Evolutionary conservation across 2,113 vertebrate genomes (phyloP).

Genomic region (Grammomys surdaster): DNA sequence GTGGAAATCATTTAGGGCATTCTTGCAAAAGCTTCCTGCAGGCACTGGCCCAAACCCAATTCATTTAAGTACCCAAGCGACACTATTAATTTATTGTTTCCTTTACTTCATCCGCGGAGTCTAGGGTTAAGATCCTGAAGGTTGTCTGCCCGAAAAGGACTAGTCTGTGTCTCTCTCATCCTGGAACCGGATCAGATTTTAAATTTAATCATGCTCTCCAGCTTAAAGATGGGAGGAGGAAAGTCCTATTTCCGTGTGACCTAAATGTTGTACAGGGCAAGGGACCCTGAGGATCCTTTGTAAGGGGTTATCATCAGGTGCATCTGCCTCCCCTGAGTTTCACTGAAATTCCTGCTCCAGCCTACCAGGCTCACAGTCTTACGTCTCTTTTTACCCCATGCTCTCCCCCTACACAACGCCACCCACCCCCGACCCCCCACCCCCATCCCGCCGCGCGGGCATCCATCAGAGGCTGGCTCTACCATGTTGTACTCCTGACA

Average conservation of each 20-base stretch:
- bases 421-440: no score
- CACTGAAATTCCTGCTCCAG: neutral
- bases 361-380: no score
- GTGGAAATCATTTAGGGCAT: slow-evolving; percentile 53
- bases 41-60: slow-evolving; percentile 30
- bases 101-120: slow-evolving; percentile 20
- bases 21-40: slow-evolving; percentile 50
- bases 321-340: neutral
- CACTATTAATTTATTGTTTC: slow-evolving; percentile 34
- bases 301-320: rapidly evolving
- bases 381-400: neutral
- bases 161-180: neutral
- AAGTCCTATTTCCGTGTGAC: neutral
- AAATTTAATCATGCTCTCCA: neutral
- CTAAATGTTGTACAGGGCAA: neutral
- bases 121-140: slow-evolving; percentile 42
- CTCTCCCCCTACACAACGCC: no score
- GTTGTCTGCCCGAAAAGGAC: neutral
- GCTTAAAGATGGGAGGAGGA: neutral
- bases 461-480: neutral
- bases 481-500: neutral
- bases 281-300: neutral
- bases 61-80: slow-evolving; percentile 32
- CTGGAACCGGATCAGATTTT: neutral
- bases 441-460: no score